Evolutionary conservation across 1,140 invertebrate genomes (phyloP), one percentile per base, ranked within the genome.

Genomic region (Meteorus sp.): DNA sequence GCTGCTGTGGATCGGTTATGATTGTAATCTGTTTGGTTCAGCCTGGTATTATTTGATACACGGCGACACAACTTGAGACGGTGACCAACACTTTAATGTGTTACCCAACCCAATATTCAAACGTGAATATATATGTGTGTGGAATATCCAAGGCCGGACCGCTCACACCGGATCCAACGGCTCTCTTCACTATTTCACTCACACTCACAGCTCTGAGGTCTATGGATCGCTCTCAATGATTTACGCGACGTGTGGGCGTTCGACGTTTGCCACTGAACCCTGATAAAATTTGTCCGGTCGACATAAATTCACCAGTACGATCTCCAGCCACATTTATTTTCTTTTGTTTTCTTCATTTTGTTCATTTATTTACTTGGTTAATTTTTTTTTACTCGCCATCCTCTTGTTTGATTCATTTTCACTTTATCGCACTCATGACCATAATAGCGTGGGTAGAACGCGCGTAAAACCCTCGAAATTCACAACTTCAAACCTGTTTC

Each of bases 201-300:
- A 29, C 23, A 8, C 13, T 55, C 25, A 44, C 25, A 29, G 23
- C 19, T 44, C 39, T 6, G 22, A 9, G 11, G 50, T 35, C 11
- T 20, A 35, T 31, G 11, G 9, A 25, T 23, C 15, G 69, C n/a
- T n/a, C n/a, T n/a, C n/a, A n/a, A n/a, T 77, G 75, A 77, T 77
- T 79, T 79, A 78, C 71, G 56, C 56, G 52, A 55, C 60, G 73
- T 69, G 77, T 78, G 69, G 76, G 78, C 74, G 78, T 70, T 57
- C 65, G 66, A 64, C 70, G 75, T 76, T 79, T 78, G 78, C 78
- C 77, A 79, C 78, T 67, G 78, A 74, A 77, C 68, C 70, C 70
- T 72, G 78, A 80, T 79, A 80, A 80, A 80, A 80, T 80, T 79
- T 77, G 78, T 75, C 75, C 70, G 62, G 62, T 64, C 72, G 68